A percentile compares a stretch with the other conserved stretches of the same genome.
Evolutionary conservation across 2,888 invertebrate species (phyloP).

Genomic region (Encarsia formosa): DNA sequence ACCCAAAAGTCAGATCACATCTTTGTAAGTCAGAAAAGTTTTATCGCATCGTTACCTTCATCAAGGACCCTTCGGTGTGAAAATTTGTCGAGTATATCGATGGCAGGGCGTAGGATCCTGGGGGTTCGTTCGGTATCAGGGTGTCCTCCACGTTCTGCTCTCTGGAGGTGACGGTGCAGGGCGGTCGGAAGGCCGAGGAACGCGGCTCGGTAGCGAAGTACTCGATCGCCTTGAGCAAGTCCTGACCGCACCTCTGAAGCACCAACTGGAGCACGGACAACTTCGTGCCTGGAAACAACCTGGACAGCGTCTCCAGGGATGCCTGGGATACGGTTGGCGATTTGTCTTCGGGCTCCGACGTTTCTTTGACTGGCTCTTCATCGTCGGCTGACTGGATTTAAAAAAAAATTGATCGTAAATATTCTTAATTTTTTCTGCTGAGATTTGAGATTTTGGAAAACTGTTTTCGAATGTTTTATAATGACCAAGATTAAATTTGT

Average conservation of each 20-base stretch:
- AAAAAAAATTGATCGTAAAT: too few relatives aligned
- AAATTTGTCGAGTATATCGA: slow-evolving; percentile 39
- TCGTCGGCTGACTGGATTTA: too few relatives aligned
- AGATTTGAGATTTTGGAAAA: too few relatives aligned
- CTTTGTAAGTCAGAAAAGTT: too few relatives aligned
- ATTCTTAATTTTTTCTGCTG: too few relatives aligned
- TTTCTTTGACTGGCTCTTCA: too few relatives aligned
- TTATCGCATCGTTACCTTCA: too few relatives aligned
- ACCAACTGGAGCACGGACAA: slow-evolving; percentile 84
- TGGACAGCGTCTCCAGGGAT: slow-evolving; percentile 78
- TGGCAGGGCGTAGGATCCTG: slow-evolving; percentile 7
- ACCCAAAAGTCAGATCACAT: too few relatives aligned
- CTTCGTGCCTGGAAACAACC: slow-evolving; percentile 87
- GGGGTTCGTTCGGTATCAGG: not conserved
- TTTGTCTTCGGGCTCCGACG: too few relatives aligned
- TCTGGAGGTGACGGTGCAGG: not conserved
- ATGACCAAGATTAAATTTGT: too few relatives aligned
- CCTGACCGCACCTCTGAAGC: slow-evolving; percentile 88
- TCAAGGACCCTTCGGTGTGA: slow-evolving; percentile 37
- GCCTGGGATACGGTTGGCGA: slow-evolving; percentile 60
- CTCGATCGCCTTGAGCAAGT: slow-evolving; percentile 84
- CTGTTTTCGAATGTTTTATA: too few relatives aligned
- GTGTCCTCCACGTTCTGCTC: slow-evolving; percentile 19
- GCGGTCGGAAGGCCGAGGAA: slow-evolving; percentile 32
- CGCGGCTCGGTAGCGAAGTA: slow-evolving; percentile 58